Evolutionary conservation across 2,113 vertebrate species (phyloP).

Genomic region (Muntiacus reevesi): DNA sequence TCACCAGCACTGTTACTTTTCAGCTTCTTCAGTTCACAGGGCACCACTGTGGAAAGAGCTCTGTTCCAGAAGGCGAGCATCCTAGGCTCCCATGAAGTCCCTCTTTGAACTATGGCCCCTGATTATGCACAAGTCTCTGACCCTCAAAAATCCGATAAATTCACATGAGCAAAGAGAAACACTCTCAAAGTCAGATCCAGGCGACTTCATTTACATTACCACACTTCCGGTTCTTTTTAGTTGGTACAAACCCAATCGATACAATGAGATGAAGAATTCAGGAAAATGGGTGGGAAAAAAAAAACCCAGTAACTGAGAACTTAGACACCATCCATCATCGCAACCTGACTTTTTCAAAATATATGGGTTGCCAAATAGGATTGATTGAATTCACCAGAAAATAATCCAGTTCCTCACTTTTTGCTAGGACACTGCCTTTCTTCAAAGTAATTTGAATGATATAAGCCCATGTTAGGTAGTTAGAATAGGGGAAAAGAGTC

Average conservation of each 20-base stretch:
- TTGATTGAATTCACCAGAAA: background rate
- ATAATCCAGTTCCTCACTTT: background rate
- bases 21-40: background rate
- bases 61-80: background rate
- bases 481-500: too few relatives aligned
- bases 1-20: background rate
- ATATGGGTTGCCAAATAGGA: background rate
- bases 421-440: background rate
- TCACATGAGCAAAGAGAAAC: background rate
- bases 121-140: background rate
- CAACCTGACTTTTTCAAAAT: background rate
- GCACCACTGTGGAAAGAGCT: background rate
- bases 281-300: background rate
- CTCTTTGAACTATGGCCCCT: background rate
- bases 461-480: background rate
- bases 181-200: rapidly evolving
- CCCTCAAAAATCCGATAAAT: background rate
- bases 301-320: background rate
- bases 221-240: background rate
- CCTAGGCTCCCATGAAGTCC: background rate
- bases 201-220: background rate
- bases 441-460: background rate
- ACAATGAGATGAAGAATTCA: background rate
- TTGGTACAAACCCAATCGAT: background rate
- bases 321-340: background rate